Percentiles rank a stretch among this genome's conserved stretches.
Conservation (phyloP, 1,140 invertebrate genomes). For the Drosophila kurseongensis region DNA sequence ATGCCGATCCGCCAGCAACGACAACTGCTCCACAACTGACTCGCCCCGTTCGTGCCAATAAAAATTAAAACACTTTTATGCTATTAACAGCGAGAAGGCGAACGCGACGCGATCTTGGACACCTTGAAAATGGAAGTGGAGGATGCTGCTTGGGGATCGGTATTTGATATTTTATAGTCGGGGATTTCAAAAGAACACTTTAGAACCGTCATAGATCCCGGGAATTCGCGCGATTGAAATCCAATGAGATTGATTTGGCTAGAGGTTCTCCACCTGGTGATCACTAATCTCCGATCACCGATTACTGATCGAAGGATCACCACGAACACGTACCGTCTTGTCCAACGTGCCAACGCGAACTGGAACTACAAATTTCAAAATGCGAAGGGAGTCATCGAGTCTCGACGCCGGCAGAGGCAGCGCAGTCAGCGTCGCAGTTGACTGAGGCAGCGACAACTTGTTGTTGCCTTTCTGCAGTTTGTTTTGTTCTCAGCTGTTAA, state of each 20-base stretch:
- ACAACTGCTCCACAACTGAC: constrained; percentile 62
- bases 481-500: constrained; percentile 81
- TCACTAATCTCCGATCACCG: not conserved
- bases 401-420: constrained; percentile 6
- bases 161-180: constrained; percentile 21
- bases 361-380: constrained; percentile 62
- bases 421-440: constrained; percentile 6
- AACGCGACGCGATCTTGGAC: constrained; percentile 53
- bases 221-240: constrained; percentile 26
- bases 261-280: constrained; percentile 8
- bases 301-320: not conserved
- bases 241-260: constrained; percentile 11
- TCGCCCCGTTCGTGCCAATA: constrained; percentile 73
- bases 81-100: constrained; percentile 73
- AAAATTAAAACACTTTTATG: constrained; percentile 81
- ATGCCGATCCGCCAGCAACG: constrained; percentile 59
- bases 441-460: constrained; percentile 38
- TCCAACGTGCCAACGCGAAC: constrained; percentile 78
- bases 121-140: constrained; percentile 45
- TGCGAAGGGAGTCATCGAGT: constrained; percentile 51
- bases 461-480: constrained; percentile 66
- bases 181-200: constrained; percentile 41
- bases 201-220: constrained; percentile 49
- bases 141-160: constrained; percentile 34
- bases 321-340: constrained; percentile 55